These are phyloP conservation scores for Encarsia formosa DNA, from an alignment of 2,888 invertebrate genomes.

Conservation along the genomic window DNA sequence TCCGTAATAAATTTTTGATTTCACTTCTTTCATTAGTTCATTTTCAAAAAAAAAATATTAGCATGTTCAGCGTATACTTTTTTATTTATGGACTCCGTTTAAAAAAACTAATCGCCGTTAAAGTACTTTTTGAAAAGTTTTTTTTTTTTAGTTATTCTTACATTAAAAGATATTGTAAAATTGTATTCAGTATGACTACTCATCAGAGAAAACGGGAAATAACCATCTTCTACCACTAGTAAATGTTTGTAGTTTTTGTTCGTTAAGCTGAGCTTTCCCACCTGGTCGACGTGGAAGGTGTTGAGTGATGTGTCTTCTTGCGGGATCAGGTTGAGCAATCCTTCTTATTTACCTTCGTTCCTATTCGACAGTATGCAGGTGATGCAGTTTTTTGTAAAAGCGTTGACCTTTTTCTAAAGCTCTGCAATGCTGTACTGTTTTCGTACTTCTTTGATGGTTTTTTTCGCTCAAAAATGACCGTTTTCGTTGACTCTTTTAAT, in stretches of 20 bases:
- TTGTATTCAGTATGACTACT: too few relatives aligned
- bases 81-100: too few relatives aligned
- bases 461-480: neutral
- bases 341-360: neutral
- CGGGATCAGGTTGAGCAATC: neutral
- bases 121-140: too few relatives aligned
- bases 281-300: neutral
- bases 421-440: neutral
- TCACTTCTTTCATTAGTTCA: too few relatives aligned
- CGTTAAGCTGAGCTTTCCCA: neutral
- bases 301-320: neutral
- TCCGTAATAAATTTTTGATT: too few relatives aligned
- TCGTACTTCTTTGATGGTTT: neutral
- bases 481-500: neutral
- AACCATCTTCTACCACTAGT: conserved; percentile 1
- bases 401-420: neutral
- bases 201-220: too few relatives aligned
- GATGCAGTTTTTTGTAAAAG: neutral
- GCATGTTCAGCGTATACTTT: too few relatives aligned
- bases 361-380: neutral
- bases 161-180: too few relatives aligned
- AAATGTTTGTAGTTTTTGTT: neutral
- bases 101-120: too few relatives aligned
- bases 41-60: too few relatives aligned
- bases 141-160: too few relatives aligned